Evolutionary conservation across 2,888 invertebrate species (phyloP), one percentile per base, ranked within the genome.

Genomic region (Rutpela maculata): DNA sequence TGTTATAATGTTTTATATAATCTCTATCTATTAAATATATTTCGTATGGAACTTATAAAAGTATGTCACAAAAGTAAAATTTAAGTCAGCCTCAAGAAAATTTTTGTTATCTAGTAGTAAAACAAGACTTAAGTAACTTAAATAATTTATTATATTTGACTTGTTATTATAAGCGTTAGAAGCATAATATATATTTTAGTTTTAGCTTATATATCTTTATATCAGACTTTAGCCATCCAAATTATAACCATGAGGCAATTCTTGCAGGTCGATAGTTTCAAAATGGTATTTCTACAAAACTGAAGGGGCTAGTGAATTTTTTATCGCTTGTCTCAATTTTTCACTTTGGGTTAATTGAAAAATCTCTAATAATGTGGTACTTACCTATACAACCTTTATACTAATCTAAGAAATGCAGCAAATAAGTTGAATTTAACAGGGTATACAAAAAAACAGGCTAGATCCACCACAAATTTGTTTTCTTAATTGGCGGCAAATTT

Each of bases 141-240:
- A 78, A 82, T 82, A 78, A 82, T 82, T 81, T 81, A 83, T 82
- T 83, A 82, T 83, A 83, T 80, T 83, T 84, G 77, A 85, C 80
- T 84, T 84, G 83, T 85, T 84, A 81, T 82, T 75, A 78, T 83
- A 83, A 82, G 78, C 76, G 78, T 82, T 83, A 81, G 81, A 82
- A 78, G 80, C 78, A 80, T 17, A 65, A 79, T 78, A 76, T 80
- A 81, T 81, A 79, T 81, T 81, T 80, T 80, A 82, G 78, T 80
- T 82, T 78, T 83, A 84, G 84, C 81, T 83, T 84, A 78, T 82
- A 82, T 77, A 78, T 77, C 72, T 75, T 74, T 76, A 75, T 76
- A 74, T 66, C 22, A 55, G 70, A 72, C 72, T 72, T 17, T 62
- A 50, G 62, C 55, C 72, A 50, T 60, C 38, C 38, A 70, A 35